Percentiles rank a stretch among this genome's conserved stretches.
phyloP scores from a whole-genome alignment of 2,888 invertebrate genomes.

The Ditylenchus weischeri region DNA sequence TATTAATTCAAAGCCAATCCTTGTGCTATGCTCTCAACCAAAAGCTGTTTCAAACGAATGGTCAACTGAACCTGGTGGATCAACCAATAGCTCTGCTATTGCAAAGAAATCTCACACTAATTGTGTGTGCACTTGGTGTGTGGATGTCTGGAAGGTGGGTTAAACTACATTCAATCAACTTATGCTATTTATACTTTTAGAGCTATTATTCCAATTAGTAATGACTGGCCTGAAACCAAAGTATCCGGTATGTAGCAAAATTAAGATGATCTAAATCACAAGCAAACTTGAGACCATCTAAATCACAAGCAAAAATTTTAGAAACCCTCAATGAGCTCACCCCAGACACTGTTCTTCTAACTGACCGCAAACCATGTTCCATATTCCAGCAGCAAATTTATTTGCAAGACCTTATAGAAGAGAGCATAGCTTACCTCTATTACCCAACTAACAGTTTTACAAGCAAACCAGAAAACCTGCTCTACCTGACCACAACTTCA shows the following conservation, averaged over 20 bases:
- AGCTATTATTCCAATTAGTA: slow-evolving; percentile 29
- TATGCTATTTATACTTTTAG: too few relatives aligned
- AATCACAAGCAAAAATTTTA: not conserved
- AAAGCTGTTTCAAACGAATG: slow-evolving; percentile 3
- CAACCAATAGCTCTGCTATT: slow-evolving; percentile 22
- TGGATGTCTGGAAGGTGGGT: slow-evolving; percentile 22
- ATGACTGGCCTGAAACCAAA: slow-evolving; percentile 32
- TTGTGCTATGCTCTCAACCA: slow-evolving; percentile 1
- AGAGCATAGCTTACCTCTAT: not conserved
- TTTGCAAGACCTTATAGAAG: not conserved
- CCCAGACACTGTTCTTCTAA: not conserved
- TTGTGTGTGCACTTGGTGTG: slow-evolving; percentile 21
- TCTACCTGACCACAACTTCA: slow-evolving; percentile 50
- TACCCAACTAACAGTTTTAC: too few relatives aligned
- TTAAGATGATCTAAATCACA: not conserved
- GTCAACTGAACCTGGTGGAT: slow-evolving; percentile 21
- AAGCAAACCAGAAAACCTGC: slow-evolving; percentile 21
- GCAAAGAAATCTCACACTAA: slow-evolving; percentile 20
- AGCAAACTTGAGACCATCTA: not conserved
- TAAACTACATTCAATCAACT: too few relatives aligned
- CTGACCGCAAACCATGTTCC: not conserved
- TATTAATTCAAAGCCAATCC: not conserved
- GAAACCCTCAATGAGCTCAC: not conserved
- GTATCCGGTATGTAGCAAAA: slow-evolving; percentile 10
- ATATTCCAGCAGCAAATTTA: not conserved